phyloP scores from a whole-genome alignment of 2,113 vertebrate species.

The Psittacus erithacus region DNA sequence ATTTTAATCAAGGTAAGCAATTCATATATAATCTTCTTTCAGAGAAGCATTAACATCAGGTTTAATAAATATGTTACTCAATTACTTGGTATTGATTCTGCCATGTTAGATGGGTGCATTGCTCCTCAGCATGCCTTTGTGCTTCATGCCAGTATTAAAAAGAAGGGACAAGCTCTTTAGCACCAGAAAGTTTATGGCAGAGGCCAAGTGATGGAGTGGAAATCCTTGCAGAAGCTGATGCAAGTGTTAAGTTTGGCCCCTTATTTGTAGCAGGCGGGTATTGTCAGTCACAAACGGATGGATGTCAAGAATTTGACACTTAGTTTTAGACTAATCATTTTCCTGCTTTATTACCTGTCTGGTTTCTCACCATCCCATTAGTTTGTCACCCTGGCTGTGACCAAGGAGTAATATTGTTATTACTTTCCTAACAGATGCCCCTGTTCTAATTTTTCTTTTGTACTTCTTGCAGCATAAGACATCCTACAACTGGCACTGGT shows the following conservation, averaged over 20 bases:
- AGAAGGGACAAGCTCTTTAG: neutral
- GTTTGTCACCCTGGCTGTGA: neutral
- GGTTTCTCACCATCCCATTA: neutral
- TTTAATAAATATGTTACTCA: neutral
- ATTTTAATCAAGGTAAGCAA: neutral
- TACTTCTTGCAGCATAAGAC: neutral
- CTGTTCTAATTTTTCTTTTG: neutral
- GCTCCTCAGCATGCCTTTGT: neutral
- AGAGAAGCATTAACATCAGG: neutral
- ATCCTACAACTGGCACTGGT: neutral
- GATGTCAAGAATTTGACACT: neutral
- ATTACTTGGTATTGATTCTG: neutral
- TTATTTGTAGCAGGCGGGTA: neutral
- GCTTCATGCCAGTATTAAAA: neutral
- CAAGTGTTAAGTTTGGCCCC: neutral
- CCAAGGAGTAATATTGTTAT: neutral
- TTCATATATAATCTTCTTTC: neutral
- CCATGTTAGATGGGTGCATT: neutral
- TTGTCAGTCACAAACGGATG: neutral
- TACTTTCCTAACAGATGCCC: neutral
- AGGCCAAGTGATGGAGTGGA: neutral
- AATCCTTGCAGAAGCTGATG: neutral
- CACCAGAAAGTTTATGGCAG: neutral
- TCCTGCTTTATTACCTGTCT: neutral
- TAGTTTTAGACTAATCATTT: neutral